Evolutionary conservation across 2,888 invertebrate species (phyloP), one percentile per base, ranked within the genome.

Genomic region (Hemicrepidius hirtus): DNA sequence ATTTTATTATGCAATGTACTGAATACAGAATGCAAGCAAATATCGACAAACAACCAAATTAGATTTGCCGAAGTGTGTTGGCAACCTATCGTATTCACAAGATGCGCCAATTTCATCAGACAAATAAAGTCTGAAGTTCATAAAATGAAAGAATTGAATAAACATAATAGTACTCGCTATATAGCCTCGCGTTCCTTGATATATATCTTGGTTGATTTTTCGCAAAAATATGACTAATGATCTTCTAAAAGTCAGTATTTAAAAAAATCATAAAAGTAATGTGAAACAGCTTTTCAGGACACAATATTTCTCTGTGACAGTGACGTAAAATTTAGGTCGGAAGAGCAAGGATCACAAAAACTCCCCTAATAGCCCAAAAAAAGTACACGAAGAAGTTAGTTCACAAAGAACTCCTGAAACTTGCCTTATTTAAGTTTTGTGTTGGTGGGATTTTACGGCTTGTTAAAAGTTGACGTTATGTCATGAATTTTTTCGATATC

Each of bases 91-190:
- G 35, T 20, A 13, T 57, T 57, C 35, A 57, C 35, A 57, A 9
- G 24, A 53, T 18, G 16, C 53, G 24, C 28, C 53, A 53, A 53
- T 53, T 53, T 28, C n/a, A 4, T 28, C n/a, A 53, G 20, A 53
- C 53, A 53, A 53, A 53, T 53, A 53, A 28, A 28, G 18, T 9
- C 28, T 3, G 53, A 46, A 18, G 28, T 13, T 28, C 20, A 4
- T n/a, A 21, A 46, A 53, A 53, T 28, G 53, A 53, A 53, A 13
- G 28, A 53, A 53, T 53, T 24, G 53, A 53, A 53, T 53, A 53
- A 53, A 4, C 2, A 20, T 4, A 16, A 20, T 4, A 16, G 20
- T 9, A 18, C 16, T 18, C 5, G 20, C n/a, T 3, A n/a, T 16
- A 46, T 18, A 3, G 18, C 16, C 18, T 16, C 16, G 46, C 10